Conservation (phyloP, 2,113 vertebrate species). For the Dolichotis patagonum region DNA sequence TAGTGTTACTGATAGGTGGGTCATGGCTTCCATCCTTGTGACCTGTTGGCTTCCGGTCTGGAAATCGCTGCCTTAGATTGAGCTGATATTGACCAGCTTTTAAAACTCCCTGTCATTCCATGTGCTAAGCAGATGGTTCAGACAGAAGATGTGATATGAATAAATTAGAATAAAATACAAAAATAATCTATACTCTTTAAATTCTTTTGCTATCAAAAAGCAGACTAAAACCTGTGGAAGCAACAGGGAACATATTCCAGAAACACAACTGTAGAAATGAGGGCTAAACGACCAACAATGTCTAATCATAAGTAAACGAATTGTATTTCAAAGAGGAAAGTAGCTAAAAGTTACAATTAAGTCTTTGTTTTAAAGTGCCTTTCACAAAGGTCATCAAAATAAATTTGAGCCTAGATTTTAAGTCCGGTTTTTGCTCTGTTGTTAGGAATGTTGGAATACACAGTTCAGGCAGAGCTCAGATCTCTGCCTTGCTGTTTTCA, state of each 20-base stretch:
- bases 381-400: conserved; percentile 6
- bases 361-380: conserved; percentile 17
- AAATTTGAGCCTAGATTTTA: not conserved
- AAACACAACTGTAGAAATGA: not conserved
- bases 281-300: not conserved
- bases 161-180: not conserved
- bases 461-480: not conserved
- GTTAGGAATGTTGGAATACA: not conserved
- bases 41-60: not conserved
- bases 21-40: not conserved
- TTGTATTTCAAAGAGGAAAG: conserved; percentile 28
- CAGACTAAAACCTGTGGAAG: not conserved
- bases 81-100: not conserved
- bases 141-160: not conserved
- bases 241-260: not conserved
- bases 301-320: not conserved
- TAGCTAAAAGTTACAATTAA: not conserved
- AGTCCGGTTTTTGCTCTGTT: conserved; percentile 36
- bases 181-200: not conserved
- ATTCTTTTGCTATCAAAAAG: not conserved
- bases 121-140: not conserved
- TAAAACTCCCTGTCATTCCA: not conserved
- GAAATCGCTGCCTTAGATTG: not conserved
- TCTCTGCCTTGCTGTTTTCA: not conserved
- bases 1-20: not conserved